Evolutionary conservation across 2,888 invertebrate genomes (phyloP).

Genomic region (Erebia palarica): DNA sequence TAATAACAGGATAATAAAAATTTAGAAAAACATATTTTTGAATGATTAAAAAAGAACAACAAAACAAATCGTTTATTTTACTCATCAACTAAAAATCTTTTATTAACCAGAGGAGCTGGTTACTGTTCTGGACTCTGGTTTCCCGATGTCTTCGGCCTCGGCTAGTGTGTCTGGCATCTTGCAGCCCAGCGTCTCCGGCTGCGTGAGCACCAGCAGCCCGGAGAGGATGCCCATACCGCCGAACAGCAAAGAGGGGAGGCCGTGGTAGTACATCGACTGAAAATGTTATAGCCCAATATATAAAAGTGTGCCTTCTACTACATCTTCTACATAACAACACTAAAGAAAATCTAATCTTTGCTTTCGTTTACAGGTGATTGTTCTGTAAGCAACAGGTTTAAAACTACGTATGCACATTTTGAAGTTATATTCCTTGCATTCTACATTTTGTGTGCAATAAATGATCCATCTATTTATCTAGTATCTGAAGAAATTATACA

Average conservation of each 20-base stretch:
- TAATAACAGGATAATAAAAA: neutral
- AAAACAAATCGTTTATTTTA: too few relatives aligned
- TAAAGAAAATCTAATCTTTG: too few relatives aligned
- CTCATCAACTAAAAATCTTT: neutral
- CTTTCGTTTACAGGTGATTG: too few relatives aligned
- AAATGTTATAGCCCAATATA: constrained; percentile 22
- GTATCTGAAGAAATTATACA: too few relatives aligned
- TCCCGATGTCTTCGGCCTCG: constrained; percentile 76
- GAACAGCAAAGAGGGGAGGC: constrained; percentile 80
- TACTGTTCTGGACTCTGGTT: constrained; percentile 5
- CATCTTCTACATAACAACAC: too few relatives aligned
- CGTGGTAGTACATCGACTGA: constrained; percentile 61
- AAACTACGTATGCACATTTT: too few relatives aligned
- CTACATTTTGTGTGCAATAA: too few relatives aligned
- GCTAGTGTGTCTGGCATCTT: constrained; percentile 83
- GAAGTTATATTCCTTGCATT: too few relatives aligned
- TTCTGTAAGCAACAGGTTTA: too few relatives aligned
- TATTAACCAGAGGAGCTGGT: neutral
- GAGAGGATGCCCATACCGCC: constrained; percentile 68
- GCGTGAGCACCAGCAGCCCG: constrained; percentile 78
- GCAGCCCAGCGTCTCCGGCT: constrained; percentile 83
- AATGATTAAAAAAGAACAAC: too few relatives aligned
- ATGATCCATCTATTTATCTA: too few relatives aligned
- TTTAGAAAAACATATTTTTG: neutral
- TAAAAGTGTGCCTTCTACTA: too few relatives aligned